Evolutionary conservation across 2,113 vertebrate species (phyloP).

Genomic region (Malurus cyaneus): DNA sequence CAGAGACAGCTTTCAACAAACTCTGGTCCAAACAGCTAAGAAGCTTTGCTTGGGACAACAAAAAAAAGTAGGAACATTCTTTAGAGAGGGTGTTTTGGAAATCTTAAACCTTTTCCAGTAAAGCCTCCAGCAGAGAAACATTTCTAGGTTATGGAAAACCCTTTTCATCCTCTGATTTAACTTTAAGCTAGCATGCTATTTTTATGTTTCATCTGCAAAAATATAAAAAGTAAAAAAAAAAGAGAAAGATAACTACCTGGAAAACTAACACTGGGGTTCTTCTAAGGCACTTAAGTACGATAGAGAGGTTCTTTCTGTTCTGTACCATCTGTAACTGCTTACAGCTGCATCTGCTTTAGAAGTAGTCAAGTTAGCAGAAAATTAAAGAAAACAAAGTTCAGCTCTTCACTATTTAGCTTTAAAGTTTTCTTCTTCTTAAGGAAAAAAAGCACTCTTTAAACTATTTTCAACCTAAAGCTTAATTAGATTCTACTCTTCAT

Average conservation of each 20-base stretch:
- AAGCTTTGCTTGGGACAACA: neutral
- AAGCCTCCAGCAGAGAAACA: neutral
- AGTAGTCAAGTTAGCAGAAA: slow-evolving; percentile 14
- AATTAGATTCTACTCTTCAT: slow-evolving; percentile 37
- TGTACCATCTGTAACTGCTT: slow-evolving; percentile 23
- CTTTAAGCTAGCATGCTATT: neutral
- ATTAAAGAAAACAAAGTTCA: neutral
- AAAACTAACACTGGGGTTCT: neutral
- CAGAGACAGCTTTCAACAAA: neutral
- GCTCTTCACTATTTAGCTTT: slow-evolving; percentile 13
- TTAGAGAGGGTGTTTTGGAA: neutral
- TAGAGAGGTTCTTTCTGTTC: slow-evolving; percentile 29
- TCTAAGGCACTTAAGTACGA: neutral
- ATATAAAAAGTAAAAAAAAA: neutral
- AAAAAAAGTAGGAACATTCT: neutral
- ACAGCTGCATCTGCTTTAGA: slow-evolving; percentile 49
- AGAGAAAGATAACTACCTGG: neutral
- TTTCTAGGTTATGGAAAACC: neutral
- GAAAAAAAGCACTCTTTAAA: neutral
- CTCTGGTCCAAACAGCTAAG: neutral
- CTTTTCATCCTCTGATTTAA: neutral
- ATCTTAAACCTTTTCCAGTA: neutral
- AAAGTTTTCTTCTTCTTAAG: neutral
- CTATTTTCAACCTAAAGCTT: slow-evolving; percentile 28
- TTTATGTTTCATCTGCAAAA: neutral